Evolutionary conservation across 2,113 vertebrate species (phyloP).

Genomic region (Pithys albifrons): DNA sequence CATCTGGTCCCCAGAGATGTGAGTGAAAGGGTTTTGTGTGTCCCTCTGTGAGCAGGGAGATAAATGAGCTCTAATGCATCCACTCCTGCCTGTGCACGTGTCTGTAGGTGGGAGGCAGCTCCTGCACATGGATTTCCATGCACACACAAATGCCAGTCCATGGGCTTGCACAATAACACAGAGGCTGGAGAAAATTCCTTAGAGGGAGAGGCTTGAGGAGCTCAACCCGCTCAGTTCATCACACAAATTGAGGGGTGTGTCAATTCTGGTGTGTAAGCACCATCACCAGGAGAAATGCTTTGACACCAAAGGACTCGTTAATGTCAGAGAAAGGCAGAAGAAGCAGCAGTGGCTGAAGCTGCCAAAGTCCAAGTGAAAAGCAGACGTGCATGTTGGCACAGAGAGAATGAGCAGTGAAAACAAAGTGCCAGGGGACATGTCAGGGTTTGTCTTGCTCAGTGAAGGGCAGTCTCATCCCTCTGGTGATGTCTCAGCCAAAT

Average conservation of each 20-base stretch:
- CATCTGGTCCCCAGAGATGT: background rate
- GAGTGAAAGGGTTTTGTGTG: background rate
- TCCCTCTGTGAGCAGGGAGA: background rate
- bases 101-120: background rate
- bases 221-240: background rate
- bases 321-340: background rate
- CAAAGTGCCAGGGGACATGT: background rate
- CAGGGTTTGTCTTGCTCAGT: accelerated
- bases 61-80: background rate
- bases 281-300: background rate
- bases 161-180: background rate
- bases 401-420: background rate
- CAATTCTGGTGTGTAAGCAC: background rate
- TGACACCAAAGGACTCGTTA: background rate
- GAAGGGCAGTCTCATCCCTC: background rate
- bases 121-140: background rate
- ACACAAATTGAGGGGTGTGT: background rate
- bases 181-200: background rate
- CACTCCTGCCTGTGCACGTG: background rate
- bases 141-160: background rate
- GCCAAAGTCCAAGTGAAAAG: background rate
- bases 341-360: background rate
- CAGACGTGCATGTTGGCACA: accelerated
- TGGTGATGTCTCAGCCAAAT: background rate
- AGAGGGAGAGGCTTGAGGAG: background rate